Evolutionary conservation across 1,140 invertebrate species (phyloP).

Genomic region (Sarcophaga peregrina): DNA sequence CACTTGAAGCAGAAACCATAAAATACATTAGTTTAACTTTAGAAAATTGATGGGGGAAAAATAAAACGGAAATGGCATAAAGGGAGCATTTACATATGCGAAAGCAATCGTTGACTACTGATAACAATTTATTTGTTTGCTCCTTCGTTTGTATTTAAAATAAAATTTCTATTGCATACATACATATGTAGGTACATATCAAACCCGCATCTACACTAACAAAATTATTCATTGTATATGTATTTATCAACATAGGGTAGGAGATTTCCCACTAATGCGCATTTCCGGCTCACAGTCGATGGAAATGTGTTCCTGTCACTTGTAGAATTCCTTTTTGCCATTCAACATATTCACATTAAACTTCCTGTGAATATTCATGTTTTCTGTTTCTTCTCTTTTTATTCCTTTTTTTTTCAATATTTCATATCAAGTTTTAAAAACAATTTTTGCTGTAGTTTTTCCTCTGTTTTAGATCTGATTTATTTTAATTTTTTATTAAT

Average conservation of each 20-base stretch:
- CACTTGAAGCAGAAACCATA: conserved; percentile 8
- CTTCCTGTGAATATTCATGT: neutral
- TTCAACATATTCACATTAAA: conserved; percentile 33
- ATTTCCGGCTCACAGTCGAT: conserved; percentile 20
- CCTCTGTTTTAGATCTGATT: neutral
- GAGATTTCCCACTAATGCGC: conserved; percentile 14
- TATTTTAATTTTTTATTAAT: conserved; percentile 37
- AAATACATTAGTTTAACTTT: conserved; percentile 37
- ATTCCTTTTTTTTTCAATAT: no score
- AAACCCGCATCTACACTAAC: neutral
- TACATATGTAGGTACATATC: neutral
- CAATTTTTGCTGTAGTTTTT: no score
- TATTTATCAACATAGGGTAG: neutral
- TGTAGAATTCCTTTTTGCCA: conserved; percentile 10
- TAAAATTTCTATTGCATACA: conserved; percentile 17
- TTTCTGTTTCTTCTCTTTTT: no score
- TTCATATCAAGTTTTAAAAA: no score
- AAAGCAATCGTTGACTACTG: conserved; percentile 39
- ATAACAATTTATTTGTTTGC: conserved; percentile 25
- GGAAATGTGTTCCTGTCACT: conserved; percentile 18
- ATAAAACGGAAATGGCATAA: conserved; percentile 29
- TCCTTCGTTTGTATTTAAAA: neutral
- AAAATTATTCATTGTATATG: neutral
- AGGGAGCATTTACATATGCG: conserved; percentile 33
- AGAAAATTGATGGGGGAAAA: conserved; percentile 15